These are phyloP conservation scores for Sparidentex hasta DNA, from an alignment of 2,797 vertebrate genomes.

Conservation along the genomic window DNA sequence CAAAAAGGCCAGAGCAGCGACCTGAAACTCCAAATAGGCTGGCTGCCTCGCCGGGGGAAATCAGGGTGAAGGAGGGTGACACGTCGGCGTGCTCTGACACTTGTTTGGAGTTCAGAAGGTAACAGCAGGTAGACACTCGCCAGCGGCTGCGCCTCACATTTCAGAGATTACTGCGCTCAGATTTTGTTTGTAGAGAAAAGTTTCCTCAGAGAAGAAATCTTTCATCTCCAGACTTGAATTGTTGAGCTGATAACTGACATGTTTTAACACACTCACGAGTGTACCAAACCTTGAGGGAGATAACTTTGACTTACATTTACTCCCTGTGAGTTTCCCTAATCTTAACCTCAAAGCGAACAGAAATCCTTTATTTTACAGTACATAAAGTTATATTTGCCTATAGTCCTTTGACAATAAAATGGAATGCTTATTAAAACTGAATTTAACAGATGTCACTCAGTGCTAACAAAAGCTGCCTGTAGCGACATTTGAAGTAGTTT, in stretches of 20 bases:
- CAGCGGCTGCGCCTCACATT: constrained; percentile 25
- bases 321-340: background rate
- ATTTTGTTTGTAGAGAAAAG: constrained; percentile 56
- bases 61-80: constrained; percentile 50
- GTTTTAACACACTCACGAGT: background rate
- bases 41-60: constrained; percentile 53
- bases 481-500: background rate
- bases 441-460: background rate
- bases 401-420: background rate
- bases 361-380: background rate
- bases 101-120: constrained; percentile 59
- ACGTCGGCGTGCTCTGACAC: constrained; percentile 29
- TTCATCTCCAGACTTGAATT: constrained; percentile 14
- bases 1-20: constrained; percentile 62
- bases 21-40: constrained; percentile 53
- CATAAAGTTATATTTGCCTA: background rate
- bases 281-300: background rate
- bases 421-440: constrained; percentile 15
- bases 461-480: background rate
- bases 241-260: background rate
- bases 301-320: background rate
- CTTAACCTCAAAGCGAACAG: constrained; percentile 10
- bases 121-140: constrained; percentile 45
- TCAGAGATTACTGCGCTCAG: constrained; percentile 29
- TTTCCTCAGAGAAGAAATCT: constrained; percentile 27